A percentile compares a stretch with the other conserved stretches of the same genome.
phyloP scores from a whole-genome alignment of 2,888 invertebrate species.

The Balanococcus diminutus region DNA sequence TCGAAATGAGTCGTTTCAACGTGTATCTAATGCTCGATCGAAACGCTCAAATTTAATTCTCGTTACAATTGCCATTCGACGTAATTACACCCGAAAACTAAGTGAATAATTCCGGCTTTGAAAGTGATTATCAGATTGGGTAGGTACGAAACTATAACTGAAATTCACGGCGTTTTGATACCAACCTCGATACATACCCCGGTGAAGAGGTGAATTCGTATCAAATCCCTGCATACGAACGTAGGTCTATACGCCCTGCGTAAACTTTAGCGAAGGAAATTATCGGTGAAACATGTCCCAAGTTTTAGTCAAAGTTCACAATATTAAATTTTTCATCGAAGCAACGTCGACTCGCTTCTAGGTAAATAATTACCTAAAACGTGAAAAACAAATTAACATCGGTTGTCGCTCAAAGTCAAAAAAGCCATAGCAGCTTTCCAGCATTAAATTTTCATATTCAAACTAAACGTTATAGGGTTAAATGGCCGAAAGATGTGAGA shows the following conservation, averaged over 20 bases:
- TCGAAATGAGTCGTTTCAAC: background rate
- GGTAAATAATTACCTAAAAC: background rate
- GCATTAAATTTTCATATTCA: background rate
- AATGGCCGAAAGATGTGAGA: background rate
- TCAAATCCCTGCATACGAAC: background rate
- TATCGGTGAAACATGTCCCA: background rate
- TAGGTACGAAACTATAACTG: background rate
- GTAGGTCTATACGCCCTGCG: too few species aligned
- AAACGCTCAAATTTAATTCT: conserved; percentile 2
- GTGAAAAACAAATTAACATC: background rate
- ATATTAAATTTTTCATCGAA: background rate
- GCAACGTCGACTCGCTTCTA: background rate
- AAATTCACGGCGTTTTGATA: background rate
- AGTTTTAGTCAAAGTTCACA: background rate
- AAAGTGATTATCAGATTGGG: background rate
- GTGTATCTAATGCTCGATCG: background rate
- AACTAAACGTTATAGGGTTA: background rate
- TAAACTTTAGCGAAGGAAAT: background rate
- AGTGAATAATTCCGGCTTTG: conserved; percentile 3
- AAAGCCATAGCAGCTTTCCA: background rate
- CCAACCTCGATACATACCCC: background rate
- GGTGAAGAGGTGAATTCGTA: too few species aligned
- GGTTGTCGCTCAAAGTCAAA: background rate
- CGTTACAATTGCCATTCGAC: conserved; percentile 4
- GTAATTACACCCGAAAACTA: conserved; percentile 14